Base-by-base conservation (phyloP, 2,888 invertebrate genomes). In the Dryadula phaetusa region DNA sequence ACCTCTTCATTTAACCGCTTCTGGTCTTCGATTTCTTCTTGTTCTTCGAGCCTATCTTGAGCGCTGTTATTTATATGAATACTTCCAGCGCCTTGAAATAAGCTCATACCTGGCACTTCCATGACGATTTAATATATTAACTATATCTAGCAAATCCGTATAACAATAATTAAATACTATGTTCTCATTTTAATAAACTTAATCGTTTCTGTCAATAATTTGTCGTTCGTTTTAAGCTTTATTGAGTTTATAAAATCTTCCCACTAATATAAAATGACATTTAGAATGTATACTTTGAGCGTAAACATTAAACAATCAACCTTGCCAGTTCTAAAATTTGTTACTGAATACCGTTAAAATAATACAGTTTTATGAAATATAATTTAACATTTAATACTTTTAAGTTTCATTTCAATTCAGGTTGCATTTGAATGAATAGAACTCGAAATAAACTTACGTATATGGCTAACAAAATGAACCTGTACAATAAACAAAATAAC, bases 1-100 rank as follows among this genome's bases (percentile, higher is more conserved):
- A 96, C 96, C 93, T 96, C 96, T 80, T 94, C 94, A 72, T 95
- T 91, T 37, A 95, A 93, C 66, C 95, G 91, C 77, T 94, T 94
- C 79, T 94, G 94, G 80, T 96, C 96, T 82, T 95, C 95, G 1
- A 94, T 75, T 71, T 94, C 95, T 76, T 96, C 96, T 77, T 95
- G 94, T 75, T 95, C 95, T 71, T 95, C 95, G 64, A 95, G 93
- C 62, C 94, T 90, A 69, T 94, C 93, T 80, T 95, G 95, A 53
- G 94, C 90, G 75, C 94, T 94, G 68, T 94, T 94, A 81, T 95
- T 94, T 74, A 96, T 88, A 74, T 95, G 94, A 72, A 96, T 94
- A 76, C 94, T 94, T 34, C 94, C 94, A 34, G 93, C 94, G 69
- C 94, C 95, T 88, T 95, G 95, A 79, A 96, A 96, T 75, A 96